Base-by-base conservation (phyloP, 2,113 vertebrate species). In the Bettongia penicillata region DNA sequence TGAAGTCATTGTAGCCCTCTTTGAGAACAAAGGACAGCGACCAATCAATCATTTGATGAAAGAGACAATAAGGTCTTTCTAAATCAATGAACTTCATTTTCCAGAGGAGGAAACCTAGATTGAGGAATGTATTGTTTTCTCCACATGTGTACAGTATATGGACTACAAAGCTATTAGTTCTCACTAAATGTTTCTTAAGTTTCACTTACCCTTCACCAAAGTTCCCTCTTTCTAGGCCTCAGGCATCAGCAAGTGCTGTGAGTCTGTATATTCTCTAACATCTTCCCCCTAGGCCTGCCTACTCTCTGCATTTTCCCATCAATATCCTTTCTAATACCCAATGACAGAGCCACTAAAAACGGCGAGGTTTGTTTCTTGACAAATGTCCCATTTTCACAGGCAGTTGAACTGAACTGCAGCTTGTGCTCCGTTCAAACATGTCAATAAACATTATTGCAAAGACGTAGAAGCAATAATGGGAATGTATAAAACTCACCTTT, bases 381-480 rank as follows among this genome's bases (percentile, higher is more conserved):
- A 98, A 99, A 99, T 98, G 98, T 98, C 98, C 98, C 98, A 98
- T 98, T 99, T 99, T 99, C 98, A 99, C 98, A 99, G 98, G 97
- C 98, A 98, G 98, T 99, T 99, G 98, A 98, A 98, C 98, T 51
- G 97, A 99, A 98, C 98, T 99, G 98, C 98, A 98, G 98, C 98
- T 98, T 98, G 98, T 98, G 98, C 98, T 98, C 97, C 95, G 0
- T 98, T 99, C 98, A 98, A 97, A 99, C 98, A 98, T 98, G 98
- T 99, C 98, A 99, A 98, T 99, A 99, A 99, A 99, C 98, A 98
- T 99, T 98, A 99, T 98, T 98, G 98, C 98, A 98, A 98, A 98
- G 98, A 98, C 92, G 98, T 98, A 98, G 97, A 98, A 98, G 98
- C 97, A 98, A 98, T 99, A 99, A 98, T 97, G 94, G 98, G 97